Evolutionary conservation across 2,888 invertebrate species (phyloP), one percentile per base, ranked within the genome.

Genomic region (Marasmarcha lunaedactyla): DNA sequence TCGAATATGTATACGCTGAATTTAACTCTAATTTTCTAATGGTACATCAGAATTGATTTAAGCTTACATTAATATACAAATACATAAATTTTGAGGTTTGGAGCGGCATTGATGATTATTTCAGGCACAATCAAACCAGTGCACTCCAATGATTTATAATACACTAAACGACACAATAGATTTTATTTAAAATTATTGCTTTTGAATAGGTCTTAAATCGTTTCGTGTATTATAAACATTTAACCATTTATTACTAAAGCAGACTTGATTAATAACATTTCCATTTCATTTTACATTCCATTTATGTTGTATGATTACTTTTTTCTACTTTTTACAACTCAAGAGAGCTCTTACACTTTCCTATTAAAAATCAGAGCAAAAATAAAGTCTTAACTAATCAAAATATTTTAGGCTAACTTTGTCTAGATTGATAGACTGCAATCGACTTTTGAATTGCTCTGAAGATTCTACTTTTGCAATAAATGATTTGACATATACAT

Each of bases 61-160:
- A 66, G 68, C 63, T 64, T 71, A 72, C 52, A 61, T 57, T 59
- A 43, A 45, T 63, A 66, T 66, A 63, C 59, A 59, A 61, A 62
- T 76, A 76, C 71, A 78, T 64, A 5, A 74, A 78, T 74, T 78
- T 78, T 78, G 81, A 81, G 81, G 81, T 81, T 74, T 77, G 74
- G 78, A 81, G 81, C 81, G 81, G 83, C 77, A 72, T 77, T 76
- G 68, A 71, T 74, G 73, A 72, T 52, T 72, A 63, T 50, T 65
- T 72, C 79, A 81, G 81, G 83, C 81, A 81, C 81, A 69, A 67
- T 71, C 81, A 79, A 76, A 69, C 81, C 81, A 64, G 69, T 74
- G 68, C 83, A 71, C 64, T 56, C 83, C 83, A 56, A 77, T 79
- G 69, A n/a, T 64, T 69, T 63, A 57, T 52, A 71, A 77, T 77